Base-by-base conservation (phyloP, 1,140 invertebrate species). In the Trinorchestia longiramus region DNA sequence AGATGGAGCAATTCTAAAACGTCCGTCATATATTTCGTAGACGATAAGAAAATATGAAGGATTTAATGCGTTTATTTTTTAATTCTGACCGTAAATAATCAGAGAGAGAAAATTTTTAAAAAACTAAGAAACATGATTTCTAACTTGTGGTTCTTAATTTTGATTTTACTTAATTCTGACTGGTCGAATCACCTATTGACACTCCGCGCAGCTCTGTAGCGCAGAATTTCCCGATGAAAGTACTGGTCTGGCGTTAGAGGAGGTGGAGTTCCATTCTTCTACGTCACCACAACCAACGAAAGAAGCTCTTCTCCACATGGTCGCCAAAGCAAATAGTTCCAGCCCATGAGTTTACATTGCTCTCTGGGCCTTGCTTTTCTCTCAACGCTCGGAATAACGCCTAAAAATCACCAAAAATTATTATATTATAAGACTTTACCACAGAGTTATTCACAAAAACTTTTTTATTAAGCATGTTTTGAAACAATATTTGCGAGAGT, bases 281-380 rank as follows among this genome's bases (percentile, higher is more conserved):
- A 94, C 92, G 43, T 94, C 92, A n/a, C 44, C 43, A 40, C 41
- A 15, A 40, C 92, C 44, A 45, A 45, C 92, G 41, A 94, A 94
- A 94, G 92, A 94, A 94, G 92, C 44, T 94, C 92, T 94, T 47
- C 92, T 94, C 92, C 43, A 44, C 44, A 94, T 94, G 92, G 92
- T 94, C 92, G 92, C 92, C 92, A 94, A 94, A 94, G 92, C 92
- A 94, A 94, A 94, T 94, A 94, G 43, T 94, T 94, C 44, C 92
- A 94, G 44, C 92, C 92, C 92, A 94, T 44, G 92, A 94, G 92
- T 94, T 94, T 94, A 45, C 92, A 47, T 47, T 47, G 92, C 92
- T 94, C 92, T 94, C 92, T 47, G 92, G 92, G 43, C 43, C 92
- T 94, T 45, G 92, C 92, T 47, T 44, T 94, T 45, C 92, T 94